Conservation (phyloP, 2,888 invertebrate genomes). For the Stenodema calcarata region DNA sequence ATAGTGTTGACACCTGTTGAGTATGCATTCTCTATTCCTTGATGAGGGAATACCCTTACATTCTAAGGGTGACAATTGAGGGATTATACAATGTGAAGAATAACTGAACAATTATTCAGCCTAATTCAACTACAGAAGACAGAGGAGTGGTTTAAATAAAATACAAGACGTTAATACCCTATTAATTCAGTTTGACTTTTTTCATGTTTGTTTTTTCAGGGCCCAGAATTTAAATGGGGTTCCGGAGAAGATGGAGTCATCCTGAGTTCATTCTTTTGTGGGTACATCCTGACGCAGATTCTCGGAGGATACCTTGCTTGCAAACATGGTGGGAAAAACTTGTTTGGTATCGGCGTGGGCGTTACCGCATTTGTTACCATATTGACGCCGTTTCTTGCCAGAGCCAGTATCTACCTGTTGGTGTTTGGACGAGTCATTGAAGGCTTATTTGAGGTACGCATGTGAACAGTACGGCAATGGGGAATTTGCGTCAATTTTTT, state of each 20-base stretch:
- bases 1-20: too few species aligned
- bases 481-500: too few species aligned
- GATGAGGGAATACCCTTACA: too few species aligned
- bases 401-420: slow-evolving; percentile 60
- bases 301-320: slow-evolving; percentile 64
- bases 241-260: slow-evolving; percentile 61
- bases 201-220: too few species aligned
- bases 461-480: not conserved
- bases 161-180: too few species aligned
- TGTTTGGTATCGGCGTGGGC: slow-evolving; percentile 62
- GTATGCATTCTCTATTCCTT: too few species aligned
- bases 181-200: too few species aligned
- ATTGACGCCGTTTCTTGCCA: slow-evolving; percentile 62
- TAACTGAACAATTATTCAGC: too few species aligned
- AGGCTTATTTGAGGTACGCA: slow-evolving; percentile 64
- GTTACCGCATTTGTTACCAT: slow-evolving; percentile 63
- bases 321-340: slow-evolving; percentile 64
- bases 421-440: slow-evolving; percentile 62
- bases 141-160: too few species aligned
- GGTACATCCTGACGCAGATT: slow-evolving; percentile 63
- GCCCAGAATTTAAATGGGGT: slow-evolving; percentile 61
- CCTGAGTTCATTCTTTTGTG: slow-evolving; percentile 63
- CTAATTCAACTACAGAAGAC: too few species aligned
- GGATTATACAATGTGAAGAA: too few species aligned
- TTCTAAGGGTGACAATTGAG: too few species aligned